These are phyloP conservation scores for Xenopus borealis DNA, from an alignment of 2,113 vertebrate genomes.

Conservation along the genomic window DNA sequence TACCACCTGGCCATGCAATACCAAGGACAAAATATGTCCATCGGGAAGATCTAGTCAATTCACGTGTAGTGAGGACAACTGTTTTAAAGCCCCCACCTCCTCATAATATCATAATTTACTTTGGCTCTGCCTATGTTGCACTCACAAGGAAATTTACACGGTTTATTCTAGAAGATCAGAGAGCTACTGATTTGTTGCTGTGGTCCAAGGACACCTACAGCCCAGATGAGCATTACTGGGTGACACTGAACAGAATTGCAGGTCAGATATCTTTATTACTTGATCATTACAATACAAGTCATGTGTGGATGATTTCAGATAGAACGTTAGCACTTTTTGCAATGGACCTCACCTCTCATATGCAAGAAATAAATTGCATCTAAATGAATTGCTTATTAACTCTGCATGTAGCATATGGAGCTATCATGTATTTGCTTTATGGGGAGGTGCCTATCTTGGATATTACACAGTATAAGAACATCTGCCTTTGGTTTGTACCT, in stretches of 20 bases:
- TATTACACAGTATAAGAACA: too few relatives aligned
- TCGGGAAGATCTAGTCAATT: conserved; percentile 33
- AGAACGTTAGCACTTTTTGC: too few relatives aligned
- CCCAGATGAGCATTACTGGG: conserved; percentile 69
- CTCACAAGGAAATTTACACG: conserved; percentile 58
- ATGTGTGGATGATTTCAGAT: too few relatives aligned
- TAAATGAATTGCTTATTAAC: too few relatives aligned
- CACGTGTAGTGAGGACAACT: conserved; percentile 43
- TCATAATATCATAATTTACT: conserved; percentile 62
- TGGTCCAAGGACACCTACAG: conserved; percentile 68
- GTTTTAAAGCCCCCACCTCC: conserved; percentile 54
- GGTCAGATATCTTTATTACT: conserved; percentile 46
- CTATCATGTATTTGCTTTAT: too few relatives aligned
- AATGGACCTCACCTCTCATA: too few relatives aligned
- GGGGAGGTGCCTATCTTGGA: too few relatives aligned
- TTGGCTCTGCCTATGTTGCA: conserved; percentile 65
- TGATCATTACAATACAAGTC: too few relatives aligned
- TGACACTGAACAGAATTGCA: conserved; percentile 63
- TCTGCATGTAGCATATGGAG: too few relatives aligned
- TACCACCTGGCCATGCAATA: conserved; percentile 43
- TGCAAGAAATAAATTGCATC: too few relatives aligned
- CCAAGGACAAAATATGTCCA: conserved; percentile 54
- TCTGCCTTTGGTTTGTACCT: too few relatives aligned
- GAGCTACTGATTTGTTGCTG: conserved; percentile 56
- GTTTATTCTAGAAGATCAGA: conserved; percentile 55